phyloP scores from a whole-genome alignment of 2,888 invertebrate species.

The Cephus runcator region DNA sequence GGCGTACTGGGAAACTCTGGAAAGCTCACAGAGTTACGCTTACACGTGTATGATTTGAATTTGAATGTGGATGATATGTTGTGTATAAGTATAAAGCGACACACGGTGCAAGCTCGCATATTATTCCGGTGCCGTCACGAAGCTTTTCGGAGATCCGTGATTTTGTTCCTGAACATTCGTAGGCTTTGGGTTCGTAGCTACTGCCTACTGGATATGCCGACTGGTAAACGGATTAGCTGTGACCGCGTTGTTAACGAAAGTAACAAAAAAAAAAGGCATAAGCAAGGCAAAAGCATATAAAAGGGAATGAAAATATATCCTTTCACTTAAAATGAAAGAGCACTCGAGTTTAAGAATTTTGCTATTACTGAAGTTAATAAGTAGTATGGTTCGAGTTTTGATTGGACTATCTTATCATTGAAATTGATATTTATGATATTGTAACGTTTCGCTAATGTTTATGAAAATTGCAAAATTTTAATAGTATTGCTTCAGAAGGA shows the following conservation, averaged over 20 bases:
- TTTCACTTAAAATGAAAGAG: not conserved
- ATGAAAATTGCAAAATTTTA: no score
- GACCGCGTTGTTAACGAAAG: not conserved
- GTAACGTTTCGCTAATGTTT: no score
- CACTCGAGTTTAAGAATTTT: not conserved
- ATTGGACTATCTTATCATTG: no score
- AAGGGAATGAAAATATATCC: not conserved
- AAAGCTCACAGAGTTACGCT: not conserved
- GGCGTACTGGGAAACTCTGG: not conserved
- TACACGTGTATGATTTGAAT: not conserved
- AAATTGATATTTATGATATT: no score
- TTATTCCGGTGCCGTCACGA: slow-evolving; percentile 2
- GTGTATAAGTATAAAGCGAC: not conserved
- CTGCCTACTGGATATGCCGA: not conserved
- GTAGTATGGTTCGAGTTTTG: no score
- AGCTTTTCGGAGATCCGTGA: slow-evolving; percentile 4
- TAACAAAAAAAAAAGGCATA: not conserved
- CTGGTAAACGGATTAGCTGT: slow-evolving; percentile 5
- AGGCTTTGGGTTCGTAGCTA: not conserved
- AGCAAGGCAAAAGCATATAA: not conserved
- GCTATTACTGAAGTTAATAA: no score
- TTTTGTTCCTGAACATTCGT: slow-evolving; percentile 4
- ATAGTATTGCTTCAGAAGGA: no score
- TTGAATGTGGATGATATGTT: not conserved
- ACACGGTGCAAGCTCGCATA: not conserved